Evolutionary conservation across 2,888 invertebrate species (phyloP).

Genomic region (Sthenelais limicola): DNA sequence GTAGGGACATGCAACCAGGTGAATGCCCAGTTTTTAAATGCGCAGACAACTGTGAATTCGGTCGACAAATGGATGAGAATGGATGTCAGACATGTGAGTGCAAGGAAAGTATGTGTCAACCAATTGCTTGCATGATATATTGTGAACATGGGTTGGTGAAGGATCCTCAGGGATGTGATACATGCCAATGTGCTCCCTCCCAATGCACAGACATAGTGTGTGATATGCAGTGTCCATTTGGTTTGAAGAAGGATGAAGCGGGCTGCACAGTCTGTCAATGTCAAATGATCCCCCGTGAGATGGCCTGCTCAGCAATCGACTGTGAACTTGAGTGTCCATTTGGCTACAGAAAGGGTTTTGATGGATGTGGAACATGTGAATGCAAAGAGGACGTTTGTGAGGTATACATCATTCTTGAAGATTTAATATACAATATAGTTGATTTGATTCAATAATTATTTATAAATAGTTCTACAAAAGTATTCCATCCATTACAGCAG

Average conservation of each 20-base stretch:
- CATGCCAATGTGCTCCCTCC: slow-evolving; percentile 21
- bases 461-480: no score
- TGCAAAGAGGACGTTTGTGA: slow-evolving; percentile 21
- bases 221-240: slow-evolving; percentile 11
- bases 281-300: neutral
- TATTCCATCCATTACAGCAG: no score
- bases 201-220: slow-evolving; percentile 14
- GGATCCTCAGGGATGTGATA: slow-evolving; percentile 37
- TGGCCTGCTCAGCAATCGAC: neutral
- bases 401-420: slow-evolving; percentile 5
- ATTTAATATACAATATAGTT: no score
- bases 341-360: slow-evolving; percentile 43
- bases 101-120: neutral
- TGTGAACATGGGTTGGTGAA: slow-evolving; percentile 41
- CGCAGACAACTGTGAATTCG: neutral
- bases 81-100: slow-evolving; percentile 37
- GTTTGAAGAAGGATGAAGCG: slow-evolving; percentile 13
- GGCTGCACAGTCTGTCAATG: slow-evolving; percentile 41
- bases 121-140: neutral
- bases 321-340: slow-evolving; percentile 46
- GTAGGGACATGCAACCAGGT: neutral
- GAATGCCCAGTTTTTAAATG: neutral
- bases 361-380: slow-evolving; percentile 28
- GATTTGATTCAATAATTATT: no score
- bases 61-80: slow-evolving; percentile 4